These are phyloP conservation scores for Sycobia sp. DNA, from an alignment of 1,140 invertebrate genomes.

Conservation along the genomic window DNA sequence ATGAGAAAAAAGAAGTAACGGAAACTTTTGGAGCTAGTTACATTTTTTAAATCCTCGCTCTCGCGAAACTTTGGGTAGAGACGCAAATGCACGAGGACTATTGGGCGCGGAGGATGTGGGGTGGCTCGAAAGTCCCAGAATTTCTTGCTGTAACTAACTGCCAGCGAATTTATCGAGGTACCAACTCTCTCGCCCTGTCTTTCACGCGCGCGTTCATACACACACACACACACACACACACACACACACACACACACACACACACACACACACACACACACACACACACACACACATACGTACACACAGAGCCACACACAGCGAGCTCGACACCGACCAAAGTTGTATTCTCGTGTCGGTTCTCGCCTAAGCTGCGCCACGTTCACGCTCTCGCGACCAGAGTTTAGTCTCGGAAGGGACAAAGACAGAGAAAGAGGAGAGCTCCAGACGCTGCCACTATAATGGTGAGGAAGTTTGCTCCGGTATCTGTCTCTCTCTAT, in stretches of 20 bases:
- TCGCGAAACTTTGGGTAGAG: not conserved
- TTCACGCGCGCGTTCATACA: no score
- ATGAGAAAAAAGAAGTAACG: no score
- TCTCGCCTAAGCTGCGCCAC: not conserved
- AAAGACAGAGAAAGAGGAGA: not conserved
- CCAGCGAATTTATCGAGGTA: constrained; percentile 58
- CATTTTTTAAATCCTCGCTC: constrained; percentile 28
- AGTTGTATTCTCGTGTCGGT: not conserved
- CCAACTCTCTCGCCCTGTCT: constrained; percentile 49
- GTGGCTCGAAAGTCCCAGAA: constrained; percentile 42
- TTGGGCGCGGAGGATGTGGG: constrained; percentile 23
- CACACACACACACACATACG: no score
- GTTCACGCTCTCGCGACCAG: no score
- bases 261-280: no score
- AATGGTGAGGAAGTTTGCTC: constrained; percentile 53
- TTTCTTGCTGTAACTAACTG: constrained; percentile 60
- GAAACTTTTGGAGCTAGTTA: no score
- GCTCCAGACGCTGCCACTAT: no score
- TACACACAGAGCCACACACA: no score
- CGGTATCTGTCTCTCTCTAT: no score
- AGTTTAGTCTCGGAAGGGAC: not conserved
- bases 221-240: no score
- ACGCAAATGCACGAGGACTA: constrained; percentile 8
- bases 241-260: no score
- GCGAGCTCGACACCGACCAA: no score